These are phyloP conservation scores for Xenopus petersii DNA, from an alignment of 2,797 vertebrate genomes.

Conservation along the genomic window DNA sequence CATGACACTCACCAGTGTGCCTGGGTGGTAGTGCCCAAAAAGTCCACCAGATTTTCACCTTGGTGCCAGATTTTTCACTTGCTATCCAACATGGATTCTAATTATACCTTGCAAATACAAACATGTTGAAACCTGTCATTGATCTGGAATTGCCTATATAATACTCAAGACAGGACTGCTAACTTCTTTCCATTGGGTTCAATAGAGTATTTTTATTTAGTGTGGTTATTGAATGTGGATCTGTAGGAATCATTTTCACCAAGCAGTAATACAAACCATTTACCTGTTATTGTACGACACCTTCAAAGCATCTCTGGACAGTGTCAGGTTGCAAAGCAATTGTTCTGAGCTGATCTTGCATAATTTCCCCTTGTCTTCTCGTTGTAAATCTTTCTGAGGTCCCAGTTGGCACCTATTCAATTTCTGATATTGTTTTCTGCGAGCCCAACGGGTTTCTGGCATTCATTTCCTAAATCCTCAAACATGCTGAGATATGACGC, in stretches of 20 bases:
- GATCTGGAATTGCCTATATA: too few relatives aligned
- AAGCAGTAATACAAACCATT: background rate
- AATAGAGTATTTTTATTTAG: too few relatives aligned
- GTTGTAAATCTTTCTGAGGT: conserved; percentile 23
- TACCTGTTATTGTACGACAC: conserved; percentile 18
- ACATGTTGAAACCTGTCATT: too few relatives aligned
- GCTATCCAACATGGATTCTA: too few relatives aligned
- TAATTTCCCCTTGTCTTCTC: conserved; percentile 19
- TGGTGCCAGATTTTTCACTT: too few relatives aligned
- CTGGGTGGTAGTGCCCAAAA: too few relatives aligned
- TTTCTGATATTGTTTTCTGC: conserved; percentile 40
- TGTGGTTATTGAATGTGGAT: conserved; percentile 14
- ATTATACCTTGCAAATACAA: too few relatives aligned
- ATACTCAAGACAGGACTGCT: too few relatives aligned
- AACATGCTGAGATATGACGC: conserved; percentile 45
- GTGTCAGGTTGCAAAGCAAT: conserved; percentile 6
- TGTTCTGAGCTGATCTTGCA: conserved; percentile 12
- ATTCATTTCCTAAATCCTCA: conserved; percentile 42
- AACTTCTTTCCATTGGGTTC: too few relatives aligned
- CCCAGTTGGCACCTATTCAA: conserved; percentile 39
- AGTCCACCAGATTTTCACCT: too few relatives aligned
- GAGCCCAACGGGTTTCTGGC: conserved; percentile 43
- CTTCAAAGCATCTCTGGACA: conserved; percentile 10
- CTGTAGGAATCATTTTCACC: conserved; percentile 16
- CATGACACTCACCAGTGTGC: too few relatives aligned